Evolutionary conservation across 2,888 invertebrate genomes (phyloP), one percentile per base, ranked within the genome.

Genomic region (Caenorhabditis angaria): DNA sequence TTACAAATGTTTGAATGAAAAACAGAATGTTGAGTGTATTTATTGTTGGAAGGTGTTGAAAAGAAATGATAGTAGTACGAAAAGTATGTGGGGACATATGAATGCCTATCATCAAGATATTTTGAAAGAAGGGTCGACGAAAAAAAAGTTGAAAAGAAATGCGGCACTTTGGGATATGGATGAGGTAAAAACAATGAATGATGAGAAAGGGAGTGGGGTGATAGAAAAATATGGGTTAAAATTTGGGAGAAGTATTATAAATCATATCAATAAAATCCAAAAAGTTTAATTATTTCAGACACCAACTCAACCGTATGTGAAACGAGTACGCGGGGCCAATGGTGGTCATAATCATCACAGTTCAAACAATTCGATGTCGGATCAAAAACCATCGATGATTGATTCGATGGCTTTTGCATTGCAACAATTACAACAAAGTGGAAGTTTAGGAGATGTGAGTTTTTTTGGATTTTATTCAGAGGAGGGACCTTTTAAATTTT

Each of bases 231-330:
- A n/a, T n/a, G 50, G 22, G 6, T 50, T 12, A 35, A 6, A 50
- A 8, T 50, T n/a, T 55, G 28, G 56, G 56, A 24, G 32, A 35
- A 35, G 8, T 35, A 14, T 55, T 8, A 55, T 25, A 10, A 24
- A 55, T 20, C 14, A 27, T 14, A 24, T 6, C n/a, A 50, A 50
- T 50, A 50, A 50, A 12, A 12, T 20, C 25, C 25, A 12, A 55
- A 55, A 55, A 22, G 6, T 29, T 53, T n/a, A 10, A 14, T 24
- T 48, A 32, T 63, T 82, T 59, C 76, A 83, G 83, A 84, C 84
- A 14, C 84, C 84, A 24, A 83, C 84, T 10, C 84, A 84, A 61
- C 84, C 84, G 2, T 84, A 84, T 65, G 84, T 84, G 35, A 84
- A 84, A 68, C 68, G 83, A 32, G 77, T 77, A 2, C 74, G 84